Conservation (phyloP, 2,797 vertebrate species). For the Crocodylus rhombifer region DNA sequence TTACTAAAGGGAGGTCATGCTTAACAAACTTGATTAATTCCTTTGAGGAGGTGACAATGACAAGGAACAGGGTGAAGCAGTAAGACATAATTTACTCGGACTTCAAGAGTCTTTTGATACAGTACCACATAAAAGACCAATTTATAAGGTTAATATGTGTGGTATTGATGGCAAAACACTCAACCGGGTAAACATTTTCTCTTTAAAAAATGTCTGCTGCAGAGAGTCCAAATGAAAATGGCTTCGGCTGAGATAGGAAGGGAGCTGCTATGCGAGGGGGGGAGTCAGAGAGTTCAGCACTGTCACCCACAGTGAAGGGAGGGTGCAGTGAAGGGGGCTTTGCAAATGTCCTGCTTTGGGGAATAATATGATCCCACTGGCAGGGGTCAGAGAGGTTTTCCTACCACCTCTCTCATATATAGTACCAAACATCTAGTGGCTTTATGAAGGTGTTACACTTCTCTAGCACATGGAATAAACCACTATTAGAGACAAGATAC, state of each 20-base stretch:
- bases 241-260: constrained; percentile 1
- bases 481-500: not conserved
- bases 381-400: not conserved
- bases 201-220: constrained; percentile 18
- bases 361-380: not conserved
- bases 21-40: constrained; percentile 73
- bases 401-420: not conserved
- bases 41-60: constrained; percentile 66
- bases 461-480: not conserved
- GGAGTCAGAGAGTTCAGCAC: not conserved
- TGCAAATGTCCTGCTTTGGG: not conserved
- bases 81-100: constrained; percentile 66
- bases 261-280: not conserved
- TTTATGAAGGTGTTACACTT: not conserved
- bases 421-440: not conserved
- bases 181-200: constrained; percentile 57
- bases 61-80: constrained; percentile 50
- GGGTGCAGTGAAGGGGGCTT: no score
- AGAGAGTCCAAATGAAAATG: constrained; percentile 41
- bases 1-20: constrained; percentile 56
- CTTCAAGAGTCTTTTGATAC: constrained; percentile 73
- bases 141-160: constrained; percentile 68
- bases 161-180: constrained; percentile 50
- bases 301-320: not conserved
- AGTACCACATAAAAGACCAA: constrained; percentile 70